Percentiles rank a stretch among this genome's conserved stretches.
Evolutionary conservation across 2,888 invertebrate species (phyloP).

Genomic region (Sericinus montela): DNA sequence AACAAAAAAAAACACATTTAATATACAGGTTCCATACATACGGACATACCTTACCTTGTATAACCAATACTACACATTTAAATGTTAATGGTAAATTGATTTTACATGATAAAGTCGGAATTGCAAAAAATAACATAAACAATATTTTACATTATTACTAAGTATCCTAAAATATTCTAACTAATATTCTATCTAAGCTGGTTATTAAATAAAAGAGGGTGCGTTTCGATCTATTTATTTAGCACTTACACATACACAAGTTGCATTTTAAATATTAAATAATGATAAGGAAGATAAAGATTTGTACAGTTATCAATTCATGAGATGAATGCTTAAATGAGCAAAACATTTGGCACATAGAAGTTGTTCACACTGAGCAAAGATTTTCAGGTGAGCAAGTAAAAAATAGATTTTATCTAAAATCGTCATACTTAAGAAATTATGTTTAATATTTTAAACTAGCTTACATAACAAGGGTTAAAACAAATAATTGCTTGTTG

Average conservation of each 20-base stretch:
- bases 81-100: slow-evolving; percentile 4
- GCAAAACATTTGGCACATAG: slow-evolving; percentile 38
- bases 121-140: not conserved
- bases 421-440: not conserved
- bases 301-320: slow-evolving; percentile 13
- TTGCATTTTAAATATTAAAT: slow-evolving; percentile 15
- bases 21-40: slow-evolving; percentile 4
- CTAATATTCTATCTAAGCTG: not conserved
- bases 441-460: slow-evolving; percentile 3
- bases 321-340: slow-evolving; percentile 30
- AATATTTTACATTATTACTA: too few relatives aligned
- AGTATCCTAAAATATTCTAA: too few relatives aligned
- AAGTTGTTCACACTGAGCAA: slow-evolving; percentile 16
- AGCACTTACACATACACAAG: slow-evolving; percentile 19
- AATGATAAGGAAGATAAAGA: slow-evolving; percentile 9
- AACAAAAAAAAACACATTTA: slow-evolving; percentile 34
- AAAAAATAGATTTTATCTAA: slow-evolving; percentile 2
- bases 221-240: slow-evolving; percentile 19
- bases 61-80: slow-evolving; percentile 1
- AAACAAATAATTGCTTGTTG: slow-evolving; percentile 1
- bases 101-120: slow-evolving; percentile 1
- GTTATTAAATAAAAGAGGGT: slow-evolving; percentile 16
- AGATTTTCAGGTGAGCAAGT: slow-evolving; percentile 13
- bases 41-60: not conserved
- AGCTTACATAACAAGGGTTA: slow-evolving; percentile 11